Evolutionary conservation across 2,888 invertebrate genomes (phyloP).

Genomic region (Exephanes ischioxanthus): DNA sequence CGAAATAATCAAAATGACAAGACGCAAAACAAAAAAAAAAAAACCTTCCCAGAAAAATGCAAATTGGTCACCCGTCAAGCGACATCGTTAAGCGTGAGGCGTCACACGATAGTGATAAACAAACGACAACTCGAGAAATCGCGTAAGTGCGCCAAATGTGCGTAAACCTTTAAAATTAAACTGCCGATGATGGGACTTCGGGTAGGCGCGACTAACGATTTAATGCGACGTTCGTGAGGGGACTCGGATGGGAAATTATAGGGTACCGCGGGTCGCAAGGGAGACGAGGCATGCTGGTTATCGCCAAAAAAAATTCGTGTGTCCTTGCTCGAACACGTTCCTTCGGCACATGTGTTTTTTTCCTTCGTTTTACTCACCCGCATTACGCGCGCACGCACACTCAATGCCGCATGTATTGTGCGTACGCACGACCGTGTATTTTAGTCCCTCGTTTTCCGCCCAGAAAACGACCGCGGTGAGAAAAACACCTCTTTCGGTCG

Average conservation of each 20-base stretch:
- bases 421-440: slow-evolving; percentile 41
- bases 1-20: slow-evolving; percentile 9
- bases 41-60: slow-evolving; percentile 12
- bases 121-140: slow-evolving; percentile 54
- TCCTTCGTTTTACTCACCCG: slow-evolving; percentile 41
- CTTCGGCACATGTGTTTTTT: slow-evolving; percentile 59
- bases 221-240: slow-evolving; percentile 72
- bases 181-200: slow-evolving; percentile 46
- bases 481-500: slow-evolving; percentile 31
- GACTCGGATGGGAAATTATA: slow-evolving; percentile 65
- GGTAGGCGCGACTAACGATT: slow-evolving; percentile 74
- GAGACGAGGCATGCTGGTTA: slow-evolving; percentile 37
- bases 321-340: slow-evolving; percentile 28
- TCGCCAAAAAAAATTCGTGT: slow-evolving; percentile 69
- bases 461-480: slow-evolving; percentile 53
- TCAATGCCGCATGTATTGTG: slow-evolving; percentile 34
- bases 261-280: slow-evolving; percentile 41
- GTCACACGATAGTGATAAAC: slow-evolving; percentile 9
- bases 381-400: slow-evolving; percentile 64
- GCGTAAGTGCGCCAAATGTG: slow-evolving; percentile 48
- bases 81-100: not conserved
- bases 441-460: slow-evolving; percentile 59
- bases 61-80: slow-evolving; percentile 47
- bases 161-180: slow-evolving; percentile 58
- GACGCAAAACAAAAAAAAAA: not conserved